Conservation (phyloP, 2,888 invertebrate genomes). For the Halictus quadricinctus region DNA sequence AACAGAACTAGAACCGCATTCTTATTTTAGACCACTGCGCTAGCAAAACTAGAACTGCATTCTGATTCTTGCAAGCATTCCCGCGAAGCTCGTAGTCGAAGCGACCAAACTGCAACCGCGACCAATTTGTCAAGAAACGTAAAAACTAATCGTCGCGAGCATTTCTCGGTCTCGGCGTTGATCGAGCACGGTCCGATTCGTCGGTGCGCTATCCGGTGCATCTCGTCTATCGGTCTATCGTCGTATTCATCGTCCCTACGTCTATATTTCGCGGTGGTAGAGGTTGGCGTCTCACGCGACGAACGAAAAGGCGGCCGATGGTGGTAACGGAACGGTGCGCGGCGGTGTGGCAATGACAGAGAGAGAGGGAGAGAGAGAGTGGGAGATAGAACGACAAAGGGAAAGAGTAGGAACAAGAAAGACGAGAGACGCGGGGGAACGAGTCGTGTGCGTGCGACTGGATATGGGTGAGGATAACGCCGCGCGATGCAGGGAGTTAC, state of each 20-base stretch:
- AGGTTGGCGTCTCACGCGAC: constrained; percentile 20
- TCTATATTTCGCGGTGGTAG: constrained; percentile 8
- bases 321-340: constrained; percentile 25
- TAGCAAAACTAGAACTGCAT: not conserved
- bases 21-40: too few species aligned
- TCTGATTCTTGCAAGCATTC: not conserved
- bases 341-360: not conserved
- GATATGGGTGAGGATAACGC: constrained; percentile 53
- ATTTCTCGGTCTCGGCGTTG: constrained; percentile 50
- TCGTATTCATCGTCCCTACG: not conserved
- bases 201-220: not conserved
- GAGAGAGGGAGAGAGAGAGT: not conserved
- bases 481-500: constrained; percentile 53
- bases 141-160: not conserved
- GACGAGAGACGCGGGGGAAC: not conserved
- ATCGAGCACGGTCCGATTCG: constrained; percentile 32
- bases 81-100: not conserved
- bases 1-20: too few species aligned
- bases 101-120: not conserved
- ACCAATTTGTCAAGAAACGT: not conserved
- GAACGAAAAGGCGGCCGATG: constrained; percentile 44
- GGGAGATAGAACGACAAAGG: too few species aligned
- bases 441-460: constrained; percentile 58
- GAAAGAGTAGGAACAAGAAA: too few species aligned
- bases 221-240: not conserved